Evolutionary conservation across 2,797 vertebrate species (phyloP).

Genomic region (Poecilia picta): DNA sequence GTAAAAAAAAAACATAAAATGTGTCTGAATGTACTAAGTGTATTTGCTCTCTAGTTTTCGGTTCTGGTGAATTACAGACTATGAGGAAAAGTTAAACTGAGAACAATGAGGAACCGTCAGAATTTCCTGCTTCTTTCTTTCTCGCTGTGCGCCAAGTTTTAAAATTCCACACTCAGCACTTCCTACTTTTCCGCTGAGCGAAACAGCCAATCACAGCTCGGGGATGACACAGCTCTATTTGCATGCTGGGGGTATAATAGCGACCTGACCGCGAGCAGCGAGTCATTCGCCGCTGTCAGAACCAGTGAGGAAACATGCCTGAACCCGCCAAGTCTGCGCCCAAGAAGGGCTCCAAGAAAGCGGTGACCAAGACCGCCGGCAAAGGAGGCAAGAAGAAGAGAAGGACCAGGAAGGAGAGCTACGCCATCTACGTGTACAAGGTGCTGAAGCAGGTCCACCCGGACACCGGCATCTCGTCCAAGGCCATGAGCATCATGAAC

Average conservation of each 20-base stretch:
- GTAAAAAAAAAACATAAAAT: no score
- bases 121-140: not conserved
- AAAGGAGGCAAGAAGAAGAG: not conserved
- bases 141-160: not conserved
- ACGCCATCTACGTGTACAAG: slow-evolving; percentile 21
- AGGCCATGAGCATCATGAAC: slow-evolving; percentile 7
- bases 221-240: not conserved
- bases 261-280: fast-evolving
- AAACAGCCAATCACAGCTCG: not conserved
- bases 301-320: not conserved
- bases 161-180: not conserved
- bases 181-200: not conserved
- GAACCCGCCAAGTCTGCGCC: not conserved
- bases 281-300: not conserved
- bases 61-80: not conserved
- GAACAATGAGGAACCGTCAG: not conserved
- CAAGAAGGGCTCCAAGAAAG: slow-evolving; percentile 3
- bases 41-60: not conserved
- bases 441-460: slow-evolving; percentile 13
- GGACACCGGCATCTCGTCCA: slow-evolving; percentile 11
- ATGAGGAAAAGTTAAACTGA: not conserved
- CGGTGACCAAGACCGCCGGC: not conserved
- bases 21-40: not conserved
- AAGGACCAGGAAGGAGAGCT: slow-evolving; percentile 8
- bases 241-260: not conserved